These are phyloP conservation scores for Emydocephalus ijimae DNA, from an alignment of 2,113 vertebrate species.

Conservation along the genomic window DNA sequence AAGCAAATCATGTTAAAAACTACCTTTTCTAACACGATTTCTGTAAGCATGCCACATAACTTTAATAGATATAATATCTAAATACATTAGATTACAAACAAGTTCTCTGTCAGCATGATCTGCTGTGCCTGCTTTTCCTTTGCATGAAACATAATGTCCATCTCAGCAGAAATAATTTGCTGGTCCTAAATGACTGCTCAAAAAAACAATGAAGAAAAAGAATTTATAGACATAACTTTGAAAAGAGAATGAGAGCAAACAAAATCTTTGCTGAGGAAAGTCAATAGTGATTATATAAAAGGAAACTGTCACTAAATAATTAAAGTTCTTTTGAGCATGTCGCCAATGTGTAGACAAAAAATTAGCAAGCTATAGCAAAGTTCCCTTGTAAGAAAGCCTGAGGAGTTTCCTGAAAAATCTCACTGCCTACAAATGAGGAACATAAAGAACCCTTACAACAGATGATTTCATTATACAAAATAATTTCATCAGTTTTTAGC, in stretches of 20 bases:
- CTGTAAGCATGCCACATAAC: neutral
- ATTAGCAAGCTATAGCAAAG: neutral
- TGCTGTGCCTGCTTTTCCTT: neutral
- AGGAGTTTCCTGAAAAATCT: neutral
- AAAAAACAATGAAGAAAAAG: neutral
- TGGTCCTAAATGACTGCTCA: neutral
- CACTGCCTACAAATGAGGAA: neutral
- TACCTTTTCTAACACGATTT: neutral
- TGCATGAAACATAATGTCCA: neutral
- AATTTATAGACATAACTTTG: neutral
- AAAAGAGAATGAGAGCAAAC: neutral
- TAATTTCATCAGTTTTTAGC: neutral
- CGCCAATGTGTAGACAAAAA: neutral
- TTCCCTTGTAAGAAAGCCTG: neutral
- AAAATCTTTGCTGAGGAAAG: conserved; percentile 3
- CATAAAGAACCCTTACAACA: neutral
- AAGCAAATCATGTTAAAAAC: neutral
- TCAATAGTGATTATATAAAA: neutral
- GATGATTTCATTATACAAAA: neutral
- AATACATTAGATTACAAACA: neutral
- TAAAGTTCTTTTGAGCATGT: neutral
- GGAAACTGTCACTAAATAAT: neutral
- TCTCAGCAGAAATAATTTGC: neutral
- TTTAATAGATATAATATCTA: neutral
- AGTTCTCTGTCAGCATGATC: neutral